Percentiles rank a stretch among this genome's conserved stretches.
phyloP scores from a whole-genome alignment of 2,888 invertebrate genomes.

The Tuta absoluta region DNA sequence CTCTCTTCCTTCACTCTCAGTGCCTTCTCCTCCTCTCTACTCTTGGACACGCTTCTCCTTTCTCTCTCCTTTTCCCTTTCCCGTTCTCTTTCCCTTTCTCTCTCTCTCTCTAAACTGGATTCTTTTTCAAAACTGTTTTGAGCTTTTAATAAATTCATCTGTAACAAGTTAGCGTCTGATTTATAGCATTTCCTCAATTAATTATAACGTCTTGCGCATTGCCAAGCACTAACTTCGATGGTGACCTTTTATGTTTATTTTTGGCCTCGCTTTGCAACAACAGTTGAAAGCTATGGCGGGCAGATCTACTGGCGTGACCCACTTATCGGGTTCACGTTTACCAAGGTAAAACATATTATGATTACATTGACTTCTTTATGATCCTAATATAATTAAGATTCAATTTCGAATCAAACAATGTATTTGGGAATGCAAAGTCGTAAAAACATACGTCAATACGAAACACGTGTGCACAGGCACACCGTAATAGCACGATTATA shows the following conservation, averaged over 20 bases:
- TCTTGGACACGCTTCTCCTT: constrained; percentile 69
- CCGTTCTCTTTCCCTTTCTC: constrained; percentile 45
- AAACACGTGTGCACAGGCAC: constrained; percentile 1
- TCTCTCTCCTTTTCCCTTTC: constrained; percentile 60
- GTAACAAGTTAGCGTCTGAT: constrained; percentile 40
- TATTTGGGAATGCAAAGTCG: constrained; percentile 6
- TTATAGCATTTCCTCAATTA: constrained; percentile 64
- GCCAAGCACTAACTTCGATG: constrained; percentile 63
- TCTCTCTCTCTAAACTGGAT: constrained; percentile 72
- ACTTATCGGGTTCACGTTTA: constrained; percentile 44
- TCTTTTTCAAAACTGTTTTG: constrained; percentile 80
- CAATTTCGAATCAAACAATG: constrained; percentile 1
- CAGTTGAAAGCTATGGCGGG: constrained; percentile 52
- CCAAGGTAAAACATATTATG: constrained; percentile 20
- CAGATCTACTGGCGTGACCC: constrained; percentile 61
- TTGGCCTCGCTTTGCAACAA: constrained; percentile 55
- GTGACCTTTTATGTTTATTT: constrained; percentile 76
- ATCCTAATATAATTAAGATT: constrained; percentile 11
- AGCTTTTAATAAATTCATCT: constrained; percentile 80
- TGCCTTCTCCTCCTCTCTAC: constrained; percentile 71
- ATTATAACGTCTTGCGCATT: constrained; percentile 60
- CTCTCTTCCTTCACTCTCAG: constrained; percentile 42
- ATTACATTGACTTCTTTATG: constrained; percentile 17
- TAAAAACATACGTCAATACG: background rate
- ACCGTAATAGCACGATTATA: constrained; percentile 20